Conservation (phyloP, 2,797 vertebrate species). For the Miichthys miiuy region DNA sequence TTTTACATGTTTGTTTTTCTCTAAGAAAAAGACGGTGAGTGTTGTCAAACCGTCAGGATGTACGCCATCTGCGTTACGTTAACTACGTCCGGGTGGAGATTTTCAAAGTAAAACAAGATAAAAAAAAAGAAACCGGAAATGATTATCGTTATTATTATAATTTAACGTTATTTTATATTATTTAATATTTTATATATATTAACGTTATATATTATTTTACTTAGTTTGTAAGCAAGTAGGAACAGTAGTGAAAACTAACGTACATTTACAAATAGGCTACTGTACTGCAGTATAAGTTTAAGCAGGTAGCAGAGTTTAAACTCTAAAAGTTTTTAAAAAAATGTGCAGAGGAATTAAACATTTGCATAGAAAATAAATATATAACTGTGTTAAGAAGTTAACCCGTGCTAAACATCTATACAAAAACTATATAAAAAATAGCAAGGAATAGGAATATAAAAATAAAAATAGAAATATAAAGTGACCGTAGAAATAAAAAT, state of each 20-base stretch:
- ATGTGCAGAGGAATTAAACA: too few species aligned
- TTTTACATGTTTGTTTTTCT: conserved; percentile 73
- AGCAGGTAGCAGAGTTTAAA: neutral
- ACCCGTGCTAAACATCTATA: too few species aligned
- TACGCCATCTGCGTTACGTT: conserved; percentile 38
- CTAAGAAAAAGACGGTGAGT: conserved; percentile 59
- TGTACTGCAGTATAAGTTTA: neutral
- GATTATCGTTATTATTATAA: too few species aligned
- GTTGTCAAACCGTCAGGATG: conserved; percentile 78
- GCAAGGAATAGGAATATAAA: too few species aligned
- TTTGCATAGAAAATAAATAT: too few species aligned
- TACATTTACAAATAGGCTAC: neutral
- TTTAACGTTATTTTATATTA: neutral
- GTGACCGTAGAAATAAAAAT: too few species aligned
- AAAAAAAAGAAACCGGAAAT: conserved; percentile 25
- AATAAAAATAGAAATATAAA: too few species aligned
- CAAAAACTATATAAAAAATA: too few species aligned
- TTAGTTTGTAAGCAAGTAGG: too few species aligned
- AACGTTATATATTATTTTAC: neutral
- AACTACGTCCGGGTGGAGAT: conserved; percentile 73
- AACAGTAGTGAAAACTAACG: neutral
- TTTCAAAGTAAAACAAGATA: conserved; percentile 70
- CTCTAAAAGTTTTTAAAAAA: too few species aligned
- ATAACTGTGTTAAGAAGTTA: too few species aligned
- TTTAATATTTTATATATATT: neutral